Conservation (phyloP, 2,888 invertebrate species). For the Agrochola lychnidis region DNA sequence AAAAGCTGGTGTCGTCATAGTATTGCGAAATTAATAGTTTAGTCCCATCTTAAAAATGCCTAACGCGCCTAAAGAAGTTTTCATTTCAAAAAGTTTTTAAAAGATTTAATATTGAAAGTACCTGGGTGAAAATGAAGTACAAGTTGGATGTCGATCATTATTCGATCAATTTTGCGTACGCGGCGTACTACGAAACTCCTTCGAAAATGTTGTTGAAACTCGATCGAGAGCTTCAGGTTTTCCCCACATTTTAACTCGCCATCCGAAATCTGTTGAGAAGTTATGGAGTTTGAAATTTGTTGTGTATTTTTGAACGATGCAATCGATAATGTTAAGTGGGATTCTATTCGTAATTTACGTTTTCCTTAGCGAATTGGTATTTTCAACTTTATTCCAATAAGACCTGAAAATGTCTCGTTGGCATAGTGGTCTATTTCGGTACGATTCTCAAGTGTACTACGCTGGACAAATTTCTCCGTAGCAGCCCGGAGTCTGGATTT, state of each 20-base stretch:
- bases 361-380: background rate
- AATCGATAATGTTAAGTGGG: constrained; percentile 50
- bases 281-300: constrained; percentile 62
- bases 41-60: too few species aligned
- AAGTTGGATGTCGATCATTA: constrained; percentile 30
- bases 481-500: background rate
- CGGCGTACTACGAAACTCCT: constrained; percentile 27
- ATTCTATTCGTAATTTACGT: constrained; percentile 7
- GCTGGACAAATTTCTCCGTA: background rate
- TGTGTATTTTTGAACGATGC: constrained; percentile 52
- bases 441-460: background rate
- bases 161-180: constrained; percentile 47
- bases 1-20: too few species aligned
- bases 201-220: constrained; percentile 50
- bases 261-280: constrained; percentile 52
- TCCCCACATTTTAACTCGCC: constrained; percentile 55
- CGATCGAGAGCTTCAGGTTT: constrained; percentile 42
- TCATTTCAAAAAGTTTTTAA: too few species aligned
- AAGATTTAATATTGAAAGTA: too few species aligned
- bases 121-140: too few species aligned
- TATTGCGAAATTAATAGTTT: too few species aligned
- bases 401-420: background rate
- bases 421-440: background rate
- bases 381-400: background rate
- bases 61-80: too few species aligned